Percentiles rank a stretch among this genome's conserved stretches.
Conservation (phyloP, 2,797 vertebrate species). For the Scleropages formosus region DNA sequence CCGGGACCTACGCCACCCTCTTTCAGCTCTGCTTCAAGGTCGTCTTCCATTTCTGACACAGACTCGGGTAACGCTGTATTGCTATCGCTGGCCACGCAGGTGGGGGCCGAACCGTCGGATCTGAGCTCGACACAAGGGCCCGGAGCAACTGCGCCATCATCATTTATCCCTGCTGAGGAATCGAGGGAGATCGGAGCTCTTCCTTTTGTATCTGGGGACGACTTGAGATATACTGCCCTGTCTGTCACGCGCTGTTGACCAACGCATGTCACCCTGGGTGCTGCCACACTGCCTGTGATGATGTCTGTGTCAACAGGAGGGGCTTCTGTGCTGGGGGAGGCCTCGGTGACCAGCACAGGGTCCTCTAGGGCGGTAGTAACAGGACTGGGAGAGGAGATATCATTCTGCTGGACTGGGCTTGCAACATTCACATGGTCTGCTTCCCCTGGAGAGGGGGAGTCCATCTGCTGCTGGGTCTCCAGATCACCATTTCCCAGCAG, state of each 20-base stretch:
- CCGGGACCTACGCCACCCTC: background rate
- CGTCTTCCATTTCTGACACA: constrained; percentile 39
- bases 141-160: background rate
- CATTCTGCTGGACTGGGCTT: background rate
- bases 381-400: constrained; percentile 11
- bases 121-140: background rate
- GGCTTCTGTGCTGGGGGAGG: background rate
- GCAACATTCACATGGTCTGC: constrained; percentile 23
- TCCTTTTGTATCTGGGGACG: constrained; percentile 17
- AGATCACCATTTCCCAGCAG: constrained; percentile 31
- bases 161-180: background rate
- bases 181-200: background rate
- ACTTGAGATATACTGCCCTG: constrained; percentile 29
- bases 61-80: background rate
- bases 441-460: constrained; percentile 6
- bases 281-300: background rate
- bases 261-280: background rate
- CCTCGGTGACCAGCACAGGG: constrained; percentile 8
- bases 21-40: background rate
- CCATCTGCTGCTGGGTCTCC: constrained; percentile 20
- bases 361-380: constrained; percentile 9
- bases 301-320: constrained; percentile 15
- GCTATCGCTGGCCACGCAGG: constrained; percentile 24
- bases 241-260: constrained; percentile 25
- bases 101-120: constrained; percentile 9